phyloP scores from a whole-genome alignment of 2,113 vertebrate genomes.

The Mormyrus lacerda region DNA sequence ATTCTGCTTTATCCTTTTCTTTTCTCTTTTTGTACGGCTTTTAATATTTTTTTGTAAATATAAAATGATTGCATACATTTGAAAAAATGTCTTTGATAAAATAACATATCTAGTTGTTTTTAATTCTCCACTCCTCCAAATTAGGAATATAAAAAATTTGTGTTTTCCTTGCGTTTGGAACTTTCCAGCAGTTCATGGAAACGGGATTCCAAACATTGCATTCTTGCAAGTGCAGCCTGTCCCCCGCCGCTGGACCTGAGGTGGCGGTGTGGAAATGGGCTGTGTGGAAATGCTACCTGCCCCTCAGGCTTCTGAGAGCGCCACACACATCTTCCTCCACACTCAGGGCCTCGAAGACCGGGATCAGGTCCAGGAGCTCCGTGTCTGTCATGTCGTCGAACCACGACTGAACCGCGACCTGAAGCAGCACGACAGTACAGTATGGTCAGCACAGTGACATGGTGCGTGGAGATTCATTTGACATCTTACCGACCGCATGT shows the following conservation, averaged over 20 bases:
- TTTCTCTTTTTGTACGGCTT: slow-evolving; percentile 22
- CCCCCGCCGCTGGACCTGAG: background rate
- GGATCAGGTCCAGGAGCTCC: slow-evolving; percentile 92
- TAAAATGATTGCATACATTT: slow-evolving; percentile 53
- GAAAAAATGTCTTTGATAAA: slow-evolving; percentile 58
- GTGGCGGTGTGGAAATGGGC: background rate
- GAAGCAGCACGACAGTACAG: slow-evolving; percentile 10
- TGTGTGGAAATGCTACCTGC: background rate
- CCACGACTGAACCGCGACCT: slow-evolving; percentile 98
- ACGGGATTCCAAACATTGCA: background rate
- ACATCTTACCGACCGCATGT: too few species aligned
- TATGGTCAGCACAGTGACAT: background rate
- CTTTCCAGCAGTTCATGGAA: background rate
- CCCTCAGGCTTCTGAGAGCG: slow-evolving; percentile 41
- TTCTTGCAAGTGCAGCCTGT: background rate
- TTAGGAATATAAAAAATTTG: slow-evolving; percentile 41
- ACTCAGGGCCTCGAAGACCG: slow-evolving; percentile 91
- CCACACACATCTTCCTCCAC: slow-evolving; percentile 86
- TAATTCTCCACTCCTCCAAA: background rate
- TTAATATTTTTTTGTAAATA: slow-evolving; percentile 47
- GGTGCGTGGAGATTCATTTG: too few species aligned
- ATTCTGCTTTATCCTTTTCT: background rate
- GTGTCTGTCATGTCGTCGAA: slow-evolving; percentile 96
- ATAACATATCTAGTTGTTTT: slow-evolving; percentile 58
- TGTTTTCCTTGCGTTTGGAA: background rate